Conservation (phyloP, 2,113 vertebrate genomes). For the Hippotragus niger region DNA sequence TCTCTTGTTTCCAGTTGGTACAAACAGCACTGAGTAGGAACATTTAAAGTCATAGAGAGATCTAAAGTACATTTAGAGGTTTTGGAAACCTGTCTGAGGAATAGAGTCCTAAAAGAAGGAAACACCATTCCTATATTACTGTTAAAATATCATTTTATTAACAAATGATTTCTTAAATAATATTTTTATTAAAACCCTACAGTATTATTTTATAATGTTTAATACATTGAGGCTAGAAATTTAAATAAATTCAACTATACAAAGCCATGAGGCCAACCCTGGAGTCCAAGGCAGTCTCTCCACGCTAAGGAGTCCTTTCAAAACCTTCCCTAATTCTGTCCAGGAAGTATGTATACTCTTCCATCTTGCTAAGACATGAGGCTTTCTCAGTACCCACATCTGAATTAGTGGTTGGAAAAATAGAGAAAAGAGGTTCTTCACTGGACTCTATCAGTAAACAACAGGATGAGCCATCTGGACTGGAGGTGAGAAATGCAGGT, state of each 20-base stretch:
- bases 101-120: conserved; percentile 71
- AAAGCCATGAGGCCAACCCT: conserved; percentile 78
- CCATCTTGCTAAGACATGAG: conserved; percentile 63
- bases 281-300: conserved; percentile 79
- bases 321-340: conserved; percentile 77
- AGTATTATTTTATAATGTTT: background rate
- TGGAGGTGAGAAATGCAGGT: background rate
- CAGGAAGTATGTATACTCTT: conserved; percentile 46
- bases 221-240: background rate
- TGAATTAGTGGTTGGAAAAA: background rate
- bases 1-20: background rate
- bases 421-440: background rate
- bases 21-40: background rate
- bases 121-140: background rate
- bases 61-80: background rate
- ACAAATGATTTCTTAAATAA: background rate
- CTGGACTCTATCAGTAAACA: background rate
- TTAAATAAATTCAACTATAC: conserved; percentile 62
- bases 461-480: background rate
- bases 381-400: background rate
- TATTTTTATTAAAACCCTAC: background rate
- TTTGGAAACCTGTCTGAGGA: conserved; percentile 64
- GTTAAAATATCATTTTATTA: background rate
- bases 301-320: conserved; percentile 81
- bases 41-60: background rate